A percentile compares a stretch with the other conserved stretches of the same genome.
These are phyloP conservation scores for Calephelis nemesis DNA, from an alignment of 1,140 invertebrate genomes.

Conservation along the genomic window DNA sequence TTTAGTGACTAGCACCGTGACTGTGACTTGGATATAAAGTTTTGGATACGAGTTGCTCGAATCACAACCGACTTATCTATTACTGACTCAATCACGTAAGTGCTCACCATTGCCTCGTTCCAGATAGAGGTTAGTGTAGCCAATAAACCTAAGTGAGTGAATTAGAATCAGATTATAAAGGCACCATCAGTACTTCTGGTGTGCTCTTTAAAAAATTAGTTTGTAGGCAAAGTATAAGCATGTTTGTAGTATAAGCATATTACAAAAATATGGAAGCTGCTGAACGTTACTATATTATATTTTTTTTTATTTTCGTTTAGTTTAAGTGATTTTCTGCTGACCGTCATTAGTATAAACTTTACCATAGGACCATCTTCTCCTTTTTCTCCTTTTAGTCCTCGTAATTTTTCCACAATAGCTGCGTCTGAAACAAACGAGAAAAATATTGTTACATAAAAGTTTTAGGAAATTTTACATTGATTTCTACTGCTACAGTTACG, in stretches of 20 bases:
- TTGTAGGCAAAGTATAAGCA: too few species aligned
- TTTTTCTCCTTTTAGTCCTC: conserved; percentile 49
- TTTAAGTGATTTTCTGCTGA: too few species aligned
- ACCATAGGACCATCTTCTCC: conserved; percentile 48
- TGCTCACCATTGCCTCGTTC: too few species aligned
- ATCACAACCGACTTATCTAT: background rate
- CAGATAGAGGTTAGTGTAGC: background rate
- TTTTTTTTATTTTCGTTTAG: too few species aligned
- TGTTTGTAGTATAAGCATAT: background rate
- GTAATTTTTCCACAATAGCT: conserved; percentile 49
- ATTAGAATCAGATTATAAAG: background rate
- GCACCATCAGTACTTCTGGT: background rate
- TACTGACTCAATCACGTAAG: too few species aligned
- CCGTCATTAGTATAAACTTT: background rate
- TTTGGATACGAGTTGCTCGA: too few species aligned
- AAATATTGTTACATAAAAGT: background rate
- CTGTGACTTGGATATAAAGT: too few species aligned
- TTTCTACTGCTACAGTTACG: background rate
- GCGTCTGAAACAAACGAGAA: conserved; percentile 41
- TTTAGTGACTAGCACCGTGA: too few species aligned
- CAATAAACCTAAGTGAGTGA: background rate
- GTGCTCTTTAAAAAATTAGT: background rate
- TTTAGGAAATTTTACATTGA: background rate
- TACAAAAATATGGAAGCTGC: background rate
- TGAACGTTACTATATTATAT: too few species aligned